phyloP scores from a whole-genome alignment of 2,888 invertebrate genomes.

The Selenia dentaria region DNA sequence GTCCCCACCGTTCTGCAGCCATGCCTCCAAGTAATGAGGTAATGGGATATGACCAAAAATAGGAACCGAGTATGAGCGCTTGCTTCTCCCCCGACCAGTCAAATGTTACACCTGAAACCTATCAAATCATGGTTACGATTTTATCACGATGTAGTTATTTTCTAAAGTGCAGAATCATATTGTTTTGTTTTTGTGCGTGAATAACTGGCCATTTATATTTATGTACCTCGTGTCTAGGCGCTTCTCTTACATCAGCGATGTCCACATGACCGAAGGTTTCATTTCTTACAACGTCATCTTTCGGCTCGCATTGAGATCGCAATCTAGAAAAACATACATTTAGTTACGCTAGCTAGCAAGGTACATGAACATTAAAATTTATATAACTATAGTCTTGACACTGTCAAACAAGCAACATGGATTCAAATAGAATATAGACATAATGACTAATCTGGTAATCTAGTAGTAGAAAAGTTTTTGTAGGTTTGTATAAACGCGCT shows the following conservation, averaged over 20 bases:
- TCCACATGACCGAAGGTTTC: slow-evolving; percentile 57
- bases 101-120: slow-evolving; percentile 52
- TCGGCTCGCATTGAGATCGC: slow-evolving; percentile 56
- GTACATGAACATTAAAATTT: slow-evolving; percentile 19
- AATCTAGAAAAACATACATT: slow-evolving; percentile 51
- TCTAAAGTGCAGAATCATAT: too few species aligned
- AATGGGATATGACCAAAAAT: slow-evolving; percentile 88
- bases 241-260: slow-evolving; percentile 64
- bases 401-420: slow-evolving; percentile 10
- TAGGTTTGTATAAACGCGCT: too few species aligned
- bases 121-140: slow-evolving; percentile 3
- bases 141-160: too few species aligned
- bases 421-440: too few species aligned
- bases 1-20: slow-evolving; percentile 87
- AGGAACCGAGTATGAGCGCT: slow-evolving; percentile 86
- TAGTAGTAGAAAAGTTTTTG: too few species aligned
- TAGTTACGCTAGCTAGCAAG: slow-evolving; percentile 42
- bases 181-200: too few species aligned
- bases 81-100: slow-evolving; percentile 86
- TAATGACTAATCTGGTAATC: too few species aligned
- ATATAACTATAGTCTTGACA: slow-evolving; percentile 3
- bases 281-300: slow-evolving; percentile 51
- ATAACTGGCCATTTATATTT: background rate
- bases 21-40: slow-evolving; percentile 87
- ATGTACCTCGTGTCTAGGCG: slow-evolving; percentile 60